phyloP scores from a whole-genome alignment of 2,888 invertebrate species.

The Pseudoips prasinana region DNA sequence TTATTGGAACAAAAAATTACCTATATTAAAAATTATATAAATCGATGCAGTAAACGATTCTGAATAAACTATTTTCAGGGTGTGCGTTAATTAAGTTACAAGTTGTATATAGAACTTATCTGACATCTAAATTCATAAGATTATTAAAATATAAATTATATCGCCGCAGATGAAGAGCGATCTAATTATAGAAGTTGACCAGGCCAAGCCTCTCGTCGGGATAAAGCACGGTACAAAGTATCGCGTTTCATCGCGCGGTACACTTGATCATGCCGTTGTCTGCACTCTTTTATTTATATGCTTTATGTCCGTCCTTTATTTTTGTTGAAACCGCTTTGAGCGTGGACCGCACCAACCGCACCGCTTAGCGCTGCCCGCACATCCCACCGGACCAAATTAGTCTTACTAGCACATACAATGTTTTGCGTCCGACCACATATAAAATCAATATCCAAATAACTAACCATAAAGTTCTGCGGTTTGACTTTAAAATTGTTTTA shows the following conservation, averaged over 20 bases:
- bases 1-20: no score
- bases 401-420: constrained; percentile 39
- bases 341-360: constrained; percentile 60
- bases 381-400: constrained; percentile 42
- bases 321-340: constrained; percentile 63
- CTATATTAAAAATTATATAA: no score
- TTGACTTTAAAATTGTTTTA: constrained; percentile 32
- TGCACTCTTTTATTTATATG: constrained; percentile 63
- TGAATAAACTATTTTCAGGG: no score
- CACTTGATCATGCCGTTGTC: constrained; percentile 77
- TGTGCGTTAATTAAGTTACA: no score
- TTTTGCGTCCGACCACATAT: constrained; percentile 43
- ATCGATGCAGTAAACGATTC: no score
- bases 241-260: constrained; percentile 73
- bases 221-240: constrained; percentile 64
- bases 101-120: no score
- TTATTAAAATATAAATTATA: constrained; percentile 34
- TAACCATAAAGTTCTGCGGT: constrained; percentile 41
- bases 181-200: constrained; percentile 63
- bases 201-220: constrained; percentile 39
- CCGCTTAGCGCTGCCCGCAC: constrained; percentile 60
- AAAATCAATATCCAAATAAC: constrained; percentile 58
- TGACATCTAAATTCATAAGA: no score
- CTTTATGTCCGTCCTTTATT: constrained; percentile 49
- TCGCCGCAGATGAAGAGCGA: constrained; percentile 32